Evolutionary conservation across 2,797 vertebrate species (phyloP).

Genomic region (Sternotherus odoratus): DNA sequence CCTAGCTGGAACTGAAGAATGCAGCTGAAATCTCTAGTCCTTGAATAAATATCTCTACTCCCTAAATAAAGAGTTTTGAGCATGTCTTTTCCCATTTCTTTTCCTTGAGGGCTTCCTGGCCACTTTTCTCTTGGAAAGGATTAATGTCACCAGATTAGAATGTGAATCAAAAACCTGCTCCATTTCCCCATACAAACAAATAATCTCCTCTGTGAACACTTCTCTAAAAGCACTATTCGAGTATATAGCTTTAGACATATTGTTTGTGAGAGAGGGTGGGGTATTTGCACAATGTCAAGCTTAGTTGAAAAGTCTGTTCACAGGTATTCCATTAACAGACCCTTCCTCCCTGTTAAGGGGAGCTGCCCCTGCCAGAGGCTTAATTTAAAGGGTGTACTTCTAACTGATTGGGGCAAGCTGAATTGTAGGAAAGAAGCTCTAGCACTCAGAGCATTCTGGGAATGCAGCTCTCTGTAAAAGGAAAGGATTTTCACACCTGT

Average conservation of each 20-base stretch:
- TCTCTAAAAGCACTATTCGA: background rate
- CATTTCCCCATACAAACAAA: background rate
- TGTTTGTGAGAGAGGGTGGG: background rate
- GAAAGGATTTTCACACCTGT: background rate
- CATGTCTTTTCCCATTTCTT: background rate
- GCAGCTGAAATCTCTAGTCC: background rate
- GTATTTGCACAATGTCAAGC: background rate
- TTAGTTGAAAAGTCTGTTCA: background rate
- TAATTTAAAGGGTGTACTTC: background rate
- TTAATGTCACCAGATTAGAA: background rate
- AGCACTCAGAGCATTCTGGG: rapidly evolving
- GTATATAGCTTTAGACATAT: background rate
- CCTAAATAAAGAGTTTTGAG: slow-evolving; percentile 5
- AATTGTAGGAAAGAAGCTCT: rapidly evolving
- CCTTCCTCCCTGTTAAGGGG: rapidly evolving
- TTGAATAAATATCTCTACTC: background rate
- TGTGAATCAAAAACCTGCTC: background rate
- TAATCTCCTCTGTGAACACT: background rate
- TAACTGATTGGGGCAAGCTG: background rate
- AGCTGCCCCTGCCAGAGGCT: background rate
- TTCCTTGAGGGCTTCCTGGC: background rate
- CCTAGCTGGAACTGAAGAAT: background rate
- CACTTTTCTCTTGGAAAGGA: background rate
- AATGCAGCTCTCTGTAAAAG: background rate
- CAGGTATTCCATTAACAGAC: background rate